A percentile compares a stretch with the other conserved stretches of the same genome.
These are phyloP conservation scores for Aricia agestis DNA, from an alignment of 1,140 invertebrate species.

Conservation along the genomic window DNA sequence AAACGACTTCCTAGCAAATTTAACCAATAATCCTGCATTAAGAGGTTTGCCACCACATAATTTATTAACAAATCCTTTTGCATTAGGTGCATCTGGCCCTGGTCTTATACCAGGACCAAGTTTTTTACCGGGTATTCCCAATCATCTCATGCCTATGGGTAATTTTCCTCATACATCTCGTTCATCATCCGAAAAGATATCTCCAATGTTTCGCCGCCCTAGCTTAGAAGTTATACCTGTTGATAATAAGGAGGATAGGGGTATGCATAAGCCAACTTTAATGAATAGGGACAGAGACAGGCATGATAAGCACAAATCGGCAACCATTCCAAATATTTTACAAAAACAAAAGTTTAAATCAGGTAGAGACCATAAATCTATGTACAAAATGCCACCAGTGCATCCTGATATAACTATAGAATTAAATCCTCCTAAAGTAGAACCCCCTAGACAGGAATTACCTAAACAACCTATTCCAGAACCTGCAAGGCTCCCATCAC, in stretches of 20 bases:
- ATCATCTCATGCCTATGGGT: constrained; percentile 59
- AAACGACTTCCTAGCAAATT: constrained; percentile 56
- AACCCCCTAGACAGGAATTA: constrained; percentile 49
- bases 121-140: constrained; percentile 73
- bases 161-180: constrained; percentile 76
- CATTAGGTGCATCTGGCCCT: constrained; percentile 63
- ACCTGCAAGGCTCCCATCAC: constrained; percentile 28
- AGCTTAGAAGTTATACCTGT: constrained; percentile 74
- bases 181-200: constrained; percentile 69
- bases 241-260: constrained; percentile 64
- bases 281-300: constrained; percentile 62
- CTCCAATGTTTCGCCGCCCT: constrained; percentile 67
- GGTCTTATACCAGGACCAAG: constrained; percentile 68
- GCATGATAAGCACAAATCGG: constrained; percentile 69
- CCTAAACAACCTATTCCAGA: constrained; percentile 36
- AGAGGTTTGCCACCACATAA: constrained; percentile 56
- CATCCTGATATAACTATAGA: constrained; percentile 74
- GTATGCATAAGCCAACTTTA: constrained; percentile 59
- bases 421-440: constrained; percentile 70
- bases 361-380: constrained; percentile 67
- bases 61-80: constrained; percentile 68
- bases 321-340: constrained; percentile 72
- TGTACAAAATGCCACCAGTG: constrained; percentile 70
- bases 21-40: constrained; percentile 65
- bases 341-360: constrained; percentile 69